A percentile compares a stretch with the other conserved stretches of the same genome.
phyloP scores from a whole-genome alignment of 2,888 invertebrate genomes.

The Phortica magna region DNA sequence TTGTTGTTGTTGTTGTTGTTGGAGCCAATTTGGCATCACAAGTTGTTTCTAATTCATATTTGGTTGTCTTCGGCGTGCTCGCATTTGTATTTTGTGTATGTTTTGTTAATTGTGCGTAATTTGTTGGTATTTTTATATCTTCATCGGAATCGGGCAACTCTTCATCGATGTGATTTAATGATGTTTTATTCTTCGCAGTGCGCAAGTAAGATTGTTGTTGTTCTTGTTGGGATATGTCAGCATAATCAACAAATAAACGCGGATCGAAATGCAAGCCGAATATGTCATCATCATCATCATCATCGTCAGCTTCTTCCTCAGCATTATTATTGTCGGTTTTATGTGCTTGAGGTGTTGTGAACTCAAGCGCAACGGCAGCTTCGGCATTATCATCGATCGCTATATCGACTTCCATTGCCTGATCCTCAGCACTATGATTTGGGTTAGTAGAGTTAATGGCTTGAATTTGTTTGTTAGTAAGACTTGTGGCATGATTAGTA shows the following conservation, averaged over 20 bases:
- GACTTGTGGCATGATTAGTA: constrained; percentile 53
- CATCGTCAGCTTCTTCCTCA: constrained; percentile 52
- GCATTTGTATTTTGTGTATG: constrained; percentile 18
- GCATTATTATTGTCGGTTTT: constrained; percentile 39
- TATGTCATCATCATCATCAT: constrained; percentile 55
- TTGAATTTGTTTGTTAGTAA: constrained; percentile 49
- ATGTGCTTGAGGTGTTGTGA: constrained; percentile 4
- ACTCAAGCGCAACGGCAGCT: constrained; percentile 2
- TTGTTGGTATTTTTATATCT: constrained; percentile 31
- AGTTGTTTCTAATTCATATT: not conserved
- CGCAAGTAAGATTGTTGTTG: constrained; percentile 30
- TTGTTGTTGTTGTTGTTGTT: not conserved
- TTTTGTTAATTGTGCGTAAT: not conserved
- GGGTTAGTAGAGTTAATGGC: constrained; percentile 17
- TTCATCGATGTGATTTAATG: constrained; percentile 41
- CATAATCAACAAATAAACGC: constrained; percentile 65
- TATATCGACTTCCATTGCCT: constrained; percentile 57
- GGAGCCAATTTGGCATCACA: not conserved
- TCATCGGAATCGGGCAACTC: constrained; percentile 58
- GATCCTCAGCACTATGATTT: constrained; percentile 11
- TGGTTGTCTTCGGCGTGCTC: constrained; percentile 58
- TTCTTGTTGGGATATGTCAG: constrained; percentile 42
- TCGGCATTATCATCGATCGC: constrained; percentile 2
- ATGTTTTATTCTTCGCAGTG: constrained; percentile 36
- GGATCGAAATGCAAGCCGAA: constrained; percentile 64